Evolutionary conservation across 2,797 vertebrate genomes (phyloP).

Genomic region (Sitta carolinensis): DNA sequence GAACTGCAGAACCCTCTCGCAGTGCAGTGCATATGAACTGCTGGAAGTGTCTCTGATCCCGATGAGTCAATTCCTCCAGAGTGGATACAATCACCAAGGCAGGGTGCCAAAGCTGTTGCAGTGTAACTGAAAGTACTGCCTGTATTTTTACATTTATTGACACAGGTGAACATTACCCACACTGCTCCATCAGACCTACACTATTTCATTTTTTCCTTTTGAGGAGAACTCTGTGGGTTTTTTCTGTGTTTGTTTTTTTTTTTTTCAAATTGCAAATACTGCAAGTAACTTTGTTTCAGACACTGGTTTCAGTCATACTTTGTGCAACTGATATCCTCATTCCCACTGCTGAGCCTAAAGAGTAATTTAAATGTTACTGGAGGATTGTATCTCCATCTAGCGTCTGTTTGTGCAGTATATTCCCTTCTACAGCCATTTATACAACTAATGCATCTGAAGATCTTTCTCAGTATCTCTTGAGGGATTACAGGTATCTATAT

Average conservation of each 20-base stretch:
- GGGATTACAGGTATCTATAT: neutral
- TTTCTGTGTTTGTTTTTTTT: too few species aligned
- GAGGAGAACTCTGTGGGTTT: neutral
- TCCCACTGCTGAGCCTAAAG: neutral
- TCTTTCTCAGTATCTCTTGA: neutral
- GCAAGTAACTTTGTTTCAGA: neutral
- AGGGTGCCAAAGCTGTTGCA: neutral
- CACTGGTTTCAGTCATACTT: neutral
- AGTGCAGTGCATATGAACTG: rapidly evolving
- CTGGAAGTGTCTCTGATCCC: neutral
- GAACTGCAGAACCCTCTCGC: rapidly evolving
- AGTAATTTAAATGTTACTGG: neutral
- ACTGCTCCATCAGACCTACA: neutral
- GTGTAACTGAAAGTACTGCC: neutral
- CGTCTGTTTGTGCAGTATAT: neutral
- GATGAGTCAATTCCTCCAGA: neutral
- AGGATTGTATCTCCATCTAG: slow-evolving; percentile 58
- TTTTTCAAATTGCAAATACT: neutral
- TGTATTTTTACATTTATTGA: neutral
- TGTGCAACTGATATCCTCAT: neutral
- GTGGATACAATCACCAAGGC: neutral
- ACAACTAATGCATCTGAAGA: neutral
- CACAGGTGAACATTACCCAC: neutral
- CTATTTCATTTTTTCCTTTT: neutral
- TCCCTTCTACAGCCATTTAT: neutral